Base-by-base conservation (phyloP, 2,888 invertebrate genomes). In the Melangyna quadrimaculata region DNA sequence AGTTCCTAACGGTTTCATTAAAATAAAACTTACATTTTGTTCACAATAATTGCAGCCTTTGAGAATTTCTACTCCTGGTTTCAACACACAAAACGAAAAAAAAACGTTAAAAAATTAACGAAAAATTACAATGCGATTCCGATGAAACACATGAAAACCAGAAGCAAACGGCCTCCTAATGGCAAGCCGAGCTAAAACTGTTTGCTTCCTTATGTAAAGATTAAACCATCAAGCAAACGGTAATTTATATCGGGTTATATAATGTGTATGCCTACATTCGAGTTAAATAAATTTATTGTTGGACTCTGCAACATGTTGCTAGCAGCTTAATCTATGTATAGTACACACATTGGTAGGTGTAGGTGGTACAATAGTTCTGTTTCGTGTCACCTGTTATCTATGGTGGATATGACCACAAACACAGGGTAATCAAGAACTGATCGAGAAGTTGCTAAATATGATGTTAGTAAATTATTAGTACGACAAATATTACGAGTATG, bases 131-230 rank as follows among this genome's bases (percentile, higher is more conserved):
- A 80, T 43, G n/a, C 51, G 35, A 29, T 51, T 51, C 4, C 14
- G 35, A 40, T 17, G n/a, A 71, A 55, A 45, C 48, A 8, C 12
- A 67, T 22, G 35, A 5, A 51, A 63, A 79, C 32, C 19, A 75
- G 57, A 55, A 80, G 65, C 80, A 43, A 37, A 48, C 84, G 71
- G 61, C 84, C 29, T 55, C 61, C 53, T 61, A 69, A 17, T 59
- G 37, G 59, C 48, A 69, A 77, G 75, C 75, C 75, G 72, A 59
- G 55, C 80, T 84, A n/a, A 53, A 84, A 84, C 83, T 84, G 83
- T 74, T 79, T 37, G 53, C 14, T 74, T 65, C 14, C 19, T 65
- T 74, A 45, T 63, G 48, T 74, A 70, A 43, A 69, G 32, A 12
- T 45, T 12, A 6, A 35, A 40, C 12, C n/a, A 3, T 6, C 5